Base-by-base conservation (phyloP, 2,113 vertebrate genomes). In the Embiotoca jacksoni region DNA sequence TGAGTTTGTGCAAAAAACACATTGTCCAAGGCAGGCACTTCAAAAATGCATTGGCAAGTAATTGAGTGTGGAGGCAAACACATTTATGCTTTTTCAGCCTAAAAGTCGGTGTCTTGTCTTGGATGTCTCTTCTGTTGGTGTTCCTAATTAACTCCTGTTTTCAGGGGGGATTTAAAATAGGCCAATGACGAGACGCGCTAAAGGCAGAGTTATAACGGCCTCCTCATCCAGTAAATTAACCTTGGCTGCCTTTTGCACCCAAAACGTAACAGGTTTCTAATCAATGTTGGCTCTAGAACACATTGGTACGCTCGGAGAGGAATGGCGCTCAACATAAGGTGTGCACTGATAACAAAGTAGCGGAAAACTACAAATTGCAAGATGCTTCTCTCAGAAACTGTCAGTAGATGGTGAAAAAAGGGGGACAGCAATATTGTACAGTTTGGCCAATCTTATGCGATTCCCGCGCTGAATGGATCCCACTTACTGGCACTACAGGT, bases 151-250 rank as follows among this genome's bases (percentile, higher is more conserved):
- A 88, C 86, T 87, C 67, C 74, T 83, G 70, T 84, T 90, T 90
- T 89, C 88, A 84, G 80, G 23, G 74, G 78, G 85, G 88, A 91
- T 87, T 92, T 88, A 85, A 89, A 89, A 80, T 84, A 83, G 86
- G 87, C 74, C 82, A 81, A 83, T 76, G 75, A 86, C 75, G 78
- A 92, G 79, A 84, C 46, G 74, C 11, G 32, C 87, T 83, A 73
- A 81, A 84, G 70, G 82, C 69, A 90, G 68, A 79, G 73, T 82
- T 83, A 71, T 73, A 88, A 79, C 61, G 47, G 89, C 78, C 63
- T 91, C 79, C 82, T 88, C 80, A 73, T 82, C 75, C 85, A 91
- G 73, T 86, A 89, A 92, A 92, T 92, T 91, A 93, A 92, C 91
- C 88, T 90, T 89, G 85, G 75, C 83, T 85, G 82, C 32, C 65